phyloP scores from a whole-genome alignment of 2,888 invertebrate genomes.

The Eustalomyia histrio region DNA sequence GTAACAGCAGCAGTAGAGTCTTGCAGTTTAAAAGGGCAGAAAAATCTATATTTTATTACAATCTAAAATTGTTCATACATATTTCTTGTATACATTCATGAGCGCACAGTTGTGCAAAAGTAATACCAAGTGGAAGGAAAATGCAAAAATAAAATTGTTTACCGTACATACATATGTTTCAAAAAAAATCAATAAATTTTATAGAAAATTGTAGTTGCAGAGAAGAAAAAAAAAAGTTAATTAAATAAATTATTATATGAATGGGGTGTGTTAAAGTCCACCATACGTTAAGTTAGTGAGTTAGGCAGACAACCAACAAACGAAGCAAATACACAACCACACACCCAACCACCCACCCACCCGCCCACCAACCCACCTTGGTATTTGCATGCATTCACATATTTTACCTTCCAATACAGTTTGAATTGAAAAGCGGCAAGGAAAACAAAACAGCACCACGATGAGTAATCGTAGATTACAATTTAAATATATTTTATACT shows the following conservation, averaged over 20 bases:
- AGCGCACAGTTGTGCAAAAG: slow-evolving; percentile 45
- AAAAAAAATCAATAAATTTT: slow-evolving; percentile 67
- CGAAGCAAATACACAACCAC: background rate
- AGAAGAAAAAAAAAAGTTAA: slow-evolving; percentile 63
- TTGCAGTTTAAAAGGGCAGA: slow-evolving; percentile 51
- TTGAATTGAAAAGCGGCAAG: slow-evolving; percentile 50
- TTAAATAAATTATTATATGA: slow-evolving; percentile 68
- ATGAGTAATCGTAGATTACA: slow-evolving; percentile 62
- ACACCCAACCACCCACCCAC: slow-evolving; percentile 31
- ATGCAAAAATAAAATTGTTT: slow-evolving; percentile 58
- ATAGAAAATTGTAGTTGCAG: slow-evolving; percentile 65
- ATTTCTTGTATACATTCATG: slow-evolving; percentile 11
- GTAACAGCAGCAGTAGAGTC: slow-evolving; percentile 9
- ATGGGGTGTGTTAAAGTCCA: slow-evolving; percentile 63
- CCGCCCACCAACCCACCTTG: slow-evolving; percentile 30
- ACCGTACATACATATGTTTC: slow-evolving; percentile 21
- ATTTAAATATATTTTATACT: slow-evolving; percentile 61
- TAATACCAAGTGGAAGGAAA: slow-evolving; percentile 60
- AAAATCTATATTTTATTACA: slow-evolving; percentile 54
- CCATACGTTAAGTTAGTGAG: slow-evolving; percentile 7
- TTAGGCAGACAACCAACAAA: background rate
- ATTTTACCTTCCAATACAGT: slow-evolving; percentile 51
- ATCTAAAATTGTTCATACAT: slow-evolving; percentile 49
- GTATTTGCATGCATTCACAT: slow-evolving; percentile 38
- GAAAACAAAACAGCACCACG: slow-evolving; percentile 49